Evolutionary conservation across 2,797 vertebrate species (phyloP), one percentile per base, ranked within the genome.

Genomic region (Melanotaenia pygmaea): DNA sequence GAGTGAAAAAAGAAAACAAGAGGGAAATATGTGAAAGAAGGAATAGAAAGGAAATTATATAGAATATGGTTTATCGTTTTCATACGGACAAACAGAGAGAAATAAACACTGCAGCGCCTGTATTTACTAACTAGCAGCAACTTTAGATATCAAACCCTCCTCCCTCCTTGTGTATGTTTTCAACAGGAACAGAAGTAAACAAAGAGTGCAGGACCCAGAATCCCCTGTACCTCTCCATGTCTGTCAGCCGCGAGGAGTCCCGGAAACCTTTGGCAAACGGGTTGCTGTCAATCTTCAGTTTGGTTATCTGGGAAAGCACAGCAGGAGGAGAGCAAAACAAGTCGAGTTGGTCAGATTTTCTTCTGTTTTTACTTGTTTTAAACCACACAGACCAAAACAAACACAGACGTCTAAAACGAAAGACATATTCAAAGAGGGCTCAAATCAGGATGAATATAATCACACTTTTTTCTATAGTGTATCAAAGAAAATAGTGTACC

Each of bases 281-380:
- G 93, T 99, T 99, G 91, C 98, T 99, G 94, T 99, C 98, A 78
- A 99, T 99, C 96, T 99, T 99, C 94, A 99, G 90, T 89, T 99
- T 99, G 88, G 98, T 99, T 93, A 99, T 99, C 98, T 99, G 93
- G 82, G n/a, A 83, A 67, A 68, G 66, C 62, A 70, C 64, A 53
- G 64, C 32, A 67, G 12, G 13, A 32, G 56, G 34, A 59, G 32
- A 56, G 34, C 0, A 14, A 43, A 24, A 34, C 13, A 0, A 7
- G 28, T 68, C 0, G 54, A 16, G 26, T 14, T 0, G 1, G 26
- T 38, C 0, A 24, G 18, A 11, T 43, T 38, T 43, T 59, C 20
- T 35, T 34, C 43, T 59, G 35, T 61, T 56, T 56, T 7, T 18
- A 45, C 7, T 28, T 47, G 37, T 2, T 2, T 32, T 22, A 51